phyloP scores from a whole-genome alignment of 2,888 invertebrate genomes.

The Luffia ferchaultella region DNA sequence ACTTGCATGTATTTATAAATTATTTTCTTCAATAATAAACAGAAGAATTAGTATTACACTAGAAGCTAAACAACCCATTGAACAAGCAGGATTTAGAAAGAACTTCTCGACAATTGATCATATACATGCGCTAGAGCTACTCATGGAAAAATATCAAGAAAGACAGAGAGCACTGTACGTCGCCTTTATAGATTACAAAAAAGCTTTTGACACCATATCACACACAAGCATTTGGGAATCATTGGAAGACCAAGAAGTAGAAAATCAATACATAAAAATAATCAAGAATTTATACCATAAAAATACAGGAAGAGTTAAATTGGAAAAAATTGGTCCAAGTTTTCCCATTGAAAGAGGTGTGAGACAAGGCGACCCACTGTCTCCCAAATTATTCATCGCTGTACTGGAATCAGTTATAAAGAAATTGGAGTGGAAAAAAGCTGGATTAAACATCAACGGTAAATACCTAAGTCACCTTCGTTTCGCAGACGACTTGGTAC shows the following conservation, averaged over 20 bases:
- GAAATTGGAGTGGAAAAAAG: not conserved
- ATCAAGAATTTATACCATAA: conserved; percentile 3
- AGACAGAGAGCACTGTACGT: conserved; percentile 8
- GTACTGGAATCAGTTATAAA: conserved; percentile 1
- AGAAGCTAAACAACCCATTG: not conserved
- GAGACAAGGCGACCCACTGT: conserved; percentile 12
- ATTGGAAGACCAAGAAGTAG: conserved; percentile 4
- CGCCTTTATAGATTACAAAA: conserved; percentile 8
- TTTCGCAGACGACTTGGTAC: conserved; percentile 6
- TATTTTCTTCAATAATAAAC: conserved; percentile 1
- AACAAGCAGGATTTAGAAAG: conserved; percentile 11
- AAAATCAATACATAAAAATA: conserved; percentile 9
- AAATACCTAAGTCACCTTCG: conserved; percentile 3
- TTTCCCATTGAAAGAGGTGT: conserved; percentile 13
- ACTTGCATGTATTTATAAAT: not conserved
- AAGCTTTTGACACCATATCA: not conserved
- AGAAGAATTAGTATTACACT: not conserved
- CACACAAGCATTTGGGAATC: conserved; percentile 5
- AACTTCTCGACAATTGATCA: conserved; percentile 11
- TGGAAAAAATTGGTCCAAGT: conserved; percentile 8
- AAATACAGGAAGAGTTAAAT: conserved; percentile 8
- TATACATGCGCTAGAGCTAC: conserved; percentile 9
- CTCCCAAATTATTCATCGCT: conserved; percentile 5
- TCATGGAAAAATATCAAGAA: conserved; percentile 14
- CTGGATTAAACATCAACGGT: not conserved